A percentile compares a stretch with the other conserved stretches of the same genome.
phyloP scores from a whole-genome alignment of 2,797 vertebrate genomes.

The Valencia hispanica region DNA sequence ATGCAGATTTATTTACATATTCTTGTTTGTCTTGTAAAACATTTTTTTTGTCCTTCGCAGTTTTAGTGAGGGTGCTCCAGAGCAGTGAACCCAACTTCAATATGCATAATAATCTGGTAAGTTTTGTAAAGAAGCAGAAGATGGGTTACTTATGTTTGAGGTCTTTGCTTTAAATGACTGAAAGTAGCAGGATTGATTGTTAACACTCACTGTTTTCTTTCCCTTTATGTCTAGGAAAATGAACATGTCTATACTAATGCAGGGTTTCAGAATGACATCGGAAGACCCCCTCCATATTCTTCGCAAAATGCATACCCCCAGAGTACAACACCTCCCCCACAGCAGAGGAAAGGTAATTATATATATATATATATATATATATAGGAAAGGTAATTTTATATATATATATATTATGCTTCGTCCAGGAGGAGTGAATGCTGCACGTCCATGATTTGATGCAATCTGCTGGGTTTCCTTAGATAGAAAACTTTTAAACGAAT shows the following conservation, averaged over 20 bases:
- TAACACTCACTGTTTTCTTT: not conserved
- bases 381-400: no score
- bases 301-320: constrained; percentile 27
- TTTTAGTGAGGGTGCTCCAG: not conserved
- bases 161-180: not conserved
- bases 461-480: no score
- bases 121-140: not conserved
- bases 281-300: constrained; percentile 33
- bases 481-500: no score
- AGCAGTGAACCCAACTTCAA: constrained; percentile 13
- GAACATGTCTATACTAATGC: constrained; percentile 59
- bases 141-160: not conserved
- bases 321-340: constrained; percentile 12
- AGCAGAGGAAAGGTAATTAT: constrained; percentile 66
- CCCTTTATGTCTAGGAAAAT: constrained; percentile 31
- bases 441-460: no score
- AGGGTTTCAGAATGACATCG: constrained; percentile 62
- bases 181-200: not conserved
- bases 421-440: no score
- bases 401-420: no score
- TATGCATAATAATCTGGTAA: constrained; percentile 58
- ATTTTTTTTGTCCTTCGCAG: not conserved
- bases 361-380: no score
- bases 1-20: not conserved
- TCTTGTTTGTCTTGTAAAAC: not conserved